Base-by-base conservation (phyloP, 2,888 invertebrate species). In the Malthinus seriepunctatus region DNA sequence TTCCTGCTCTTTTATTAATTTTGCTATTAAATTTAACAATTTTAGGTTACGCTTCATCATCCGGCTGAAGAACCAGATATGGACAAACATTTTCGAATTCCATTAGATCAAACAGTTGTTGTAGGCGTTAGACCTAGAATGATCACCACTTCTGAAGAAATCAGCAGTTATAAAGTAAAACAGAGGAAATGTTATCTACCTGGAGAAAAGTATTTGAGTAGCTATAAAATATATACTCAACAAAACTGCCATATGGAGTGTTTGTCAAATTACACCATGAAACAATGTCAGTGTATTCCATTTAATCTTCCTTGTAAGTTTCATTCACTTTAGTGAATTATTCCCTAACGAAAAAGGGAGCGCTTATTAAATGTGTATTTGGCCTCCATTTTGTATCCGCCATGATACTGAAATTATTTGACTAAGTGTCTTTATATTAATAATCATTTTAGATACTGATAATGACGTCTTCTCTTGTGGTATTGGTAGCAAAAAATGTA, bases 1-100 rank as follows among this genome's bases (percentile, higher is more conserved):
- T n/a, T n/a, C n/a, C n/a, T n/a, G n/a, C n/a, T n/a, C 33, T 7
- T 2, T 8, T n/a, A n/a, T n/a, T n/a, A n/a, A n/a, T n/a, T n/a
- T 2, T 23, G 23, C 23, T 5, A 23, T 23, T 3, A 35, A 11
- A 12, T 46, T 32, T 33, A 5, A 1, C 12, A 12, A n/a, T 23
- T 23, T 23, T 45, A 76, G 76, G 60, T 73, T 2, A 56, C 69
- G 10, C 42, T 76, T 0, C 75, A 76, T 58, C 71, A 69, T 54
- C 74, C 75, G 4, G 66, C 69, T 2, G 74, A 76, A 61, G 50
- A 69, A 4, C 74, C 76, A 1, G 56, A 64, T 37, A 59, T 69
- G 6, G 60, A 67, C 34, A 65, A 69, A 48, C 65, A 64, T 55
- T 67, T 69, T 39, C 53, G 66, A 32, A 53, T 67, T 1, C 69